Base-by-base conservation (phyloP, 2,888 invertebrate genomes). In the Lydus trimaculatus region DNA sequence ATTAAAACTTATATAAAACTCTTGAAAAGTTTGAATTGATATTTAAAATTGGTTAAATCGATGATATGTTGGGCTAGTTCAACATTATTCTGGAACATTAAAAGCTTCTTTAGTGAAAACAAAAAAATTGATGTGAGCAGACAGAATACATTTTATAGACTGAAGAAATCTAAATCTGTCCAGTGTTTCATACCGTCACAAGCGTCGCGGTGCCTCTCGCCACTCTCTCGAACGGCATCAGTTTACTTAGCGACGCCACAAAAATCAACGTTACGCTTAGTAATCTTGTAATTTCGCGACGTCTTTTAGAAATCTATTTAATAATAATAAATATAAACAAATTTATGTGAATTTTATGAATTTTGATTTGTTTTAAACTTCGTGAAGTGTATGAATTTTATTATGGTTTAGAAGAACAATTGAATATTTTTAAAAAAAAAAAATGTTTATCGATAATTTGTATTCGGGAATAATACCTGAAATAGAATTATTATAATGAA, bases 401-500 rank as follows among this genome's bases (percentile, higher is more conserved):
- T 36, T 36, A 17, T 33, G 7, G 20, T 36, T 31, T 61, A 28
- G 28, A 36, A 13, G 13, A 13, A 36, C 4, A 13, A 43, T 43
- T 28, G 61, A 13, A n/a, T 17, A 13, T 2, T 31, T 13, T 61
- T 31, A n/a, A 9, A 7, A 11, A n/a, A 13, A 3, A n/a, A 20
- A 17, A 31, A 17, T 8, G 5, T 43, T 33, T 25, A 39, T 33
- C 33, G 28, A 61, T 39, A 43, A 61, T 61, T 36, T 25, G 5
- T 56, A 56, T 25, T 25, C 25, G 7, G 56, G 9, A 56, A 56
- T 73, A 74, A 75, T 76, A 76, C 75, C 76, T 77, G 75, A 77
- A 75, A 76, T 76, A 74, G 74, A 75, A 71, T 74, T 74, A 76
- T 75, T 79, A 77, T 76, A 76, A 78, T 76, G 75, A 78, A 79